Conservation (phyloP, 30 jellyfish, hydroid and myxozoan genomes). For the Pseudorhiza aurosa region DNA sequence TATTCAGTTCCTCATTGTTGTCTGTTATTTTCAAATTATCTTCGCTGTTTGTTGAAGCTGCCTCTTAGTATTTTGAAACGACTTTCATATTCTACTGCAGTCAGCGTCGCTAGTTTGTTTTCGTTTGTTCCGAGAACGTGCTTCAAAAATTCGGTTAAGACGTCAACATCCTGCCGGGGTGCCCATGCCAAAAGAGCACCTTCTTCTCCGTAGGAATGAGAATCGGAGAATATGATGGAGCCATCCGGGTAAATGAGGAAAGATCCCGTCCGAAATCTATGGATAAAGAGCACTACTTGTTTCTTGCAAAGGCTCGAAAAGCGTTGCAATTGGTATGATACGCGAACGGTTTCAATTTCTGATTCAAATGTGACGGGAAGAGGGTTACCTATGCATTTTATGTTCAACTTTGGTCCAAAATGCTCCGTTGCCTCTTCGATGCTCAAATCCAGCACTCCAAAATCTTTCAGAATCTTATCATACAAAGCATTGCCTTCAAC, state of each 20-base stretch:
- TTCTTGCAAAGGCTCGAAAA: constrained; percentile 66
- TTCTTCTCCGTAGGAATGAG: constrained; percentile 93
- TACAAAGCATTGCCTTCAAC: constrained; percentile 90
- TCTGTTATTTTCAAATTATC: too few relatives aligned
- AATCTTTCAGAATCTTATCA: constrained; percentile 76
- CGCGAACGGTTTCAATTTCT: constrained; percentile 90
- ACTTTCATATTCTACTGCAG: constrained; percentile 81
- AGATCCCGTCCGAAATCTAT: constrained; percentile 86
- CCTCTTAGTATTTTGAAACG: constrained; percentile 55
- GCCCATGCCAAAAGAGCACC: constrained; percentile 89
- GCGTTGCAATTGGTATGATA: constrained; percentile 74
- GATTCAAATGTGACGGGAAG: constrained; percentile 94
- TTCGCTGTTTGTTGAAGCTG: constrained; percentile 7
- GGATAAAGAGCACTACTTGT: constrained; percentile 85
- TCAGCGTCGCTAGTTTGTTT: constrained; percentile 88
- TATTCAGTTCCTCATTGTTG: too few relatives aligned
- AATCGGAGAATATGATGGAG: constrained; percentile 78
- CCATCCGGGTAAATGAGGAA: constrained; percentile 90
- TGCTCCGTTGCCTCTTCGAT: constrained; percentile 96
- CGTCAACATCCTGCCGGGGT: constrained; percentile 35
- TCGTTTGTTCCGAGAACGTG: constrained; percentile 74
- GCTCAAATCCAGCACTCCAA: constrained; percentile 94
- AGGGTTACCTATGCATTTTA: constrained; percentile 68
- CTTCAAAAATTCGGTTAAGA: constrained; percentile 69
- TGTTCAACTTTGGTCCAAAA: constrained; percentile 73